A percentile compares a stretch with the other conserved stretches of the same genome.
These are phyloP conservation scores for Acromyrmex echinatior DNA, from an alignment of 1,140 invertebrate species.

Conservation along the genomic window DNA sequence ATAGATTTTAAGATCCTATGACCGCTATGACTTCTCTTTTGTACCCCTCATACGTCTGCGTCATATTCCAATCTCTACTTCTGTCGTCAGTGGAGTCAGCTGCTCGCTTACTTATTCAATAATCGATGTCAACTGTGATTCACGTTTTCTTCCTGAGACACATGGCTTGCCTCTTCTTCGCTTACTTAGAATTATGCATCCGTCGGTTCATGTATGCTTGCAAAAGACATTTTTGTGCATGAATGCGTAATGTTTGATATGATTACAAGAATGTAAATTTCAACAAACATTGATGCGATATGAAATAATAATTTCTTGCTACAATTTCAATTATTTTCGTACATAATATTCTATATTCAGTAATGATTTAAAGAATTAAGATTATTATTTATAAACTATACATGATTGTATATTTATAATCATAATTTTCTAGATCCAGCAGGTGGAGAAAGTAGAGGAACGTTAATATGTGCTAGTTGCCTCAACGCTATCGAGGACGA, in stretches of 20 bases:
- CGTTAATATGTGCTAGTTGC: conserved; percentile 90
- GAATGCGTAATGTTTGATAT: conserved; percentile 6
- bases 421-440: conserved; percentile 82
- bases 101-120: conserved; percentile 42
- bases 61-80: not conserved
- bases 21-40: too few relatives aligned
- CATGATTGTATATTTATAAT: not conserved
- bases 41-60: not conserved
- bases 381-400: not conserved
- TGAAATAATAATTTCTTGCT: conserved; percentile 14
- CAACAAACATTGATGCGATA: not conserved
- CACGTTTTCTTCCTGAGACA: conserved; percentile 66
- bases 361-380: not conserved
- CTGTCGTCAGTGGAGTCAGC: conserved; percentile 53
- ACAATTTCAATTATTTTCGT: conserved; percentile 10
- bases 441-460: conserved; percentile 80
- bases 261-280: not conserved
- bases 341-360: not conserved
- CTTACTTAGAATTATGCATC: conserved; percentile 9
- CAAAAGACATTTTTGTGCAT: conserved; percentile 1
- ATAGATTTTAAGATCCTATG: too few relatives aligned
- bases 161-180: conserved; percentile 30
- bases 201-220: not conserved
- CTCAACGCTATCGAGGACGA: conserved; percentile 91
- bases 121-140: conserved; percentile 72